Percentiles rank a stretch among this genome's conserved stretches.
Conservation (phyloP, 2,797 vertebrate species). For the Halcyon badia region DNA sequence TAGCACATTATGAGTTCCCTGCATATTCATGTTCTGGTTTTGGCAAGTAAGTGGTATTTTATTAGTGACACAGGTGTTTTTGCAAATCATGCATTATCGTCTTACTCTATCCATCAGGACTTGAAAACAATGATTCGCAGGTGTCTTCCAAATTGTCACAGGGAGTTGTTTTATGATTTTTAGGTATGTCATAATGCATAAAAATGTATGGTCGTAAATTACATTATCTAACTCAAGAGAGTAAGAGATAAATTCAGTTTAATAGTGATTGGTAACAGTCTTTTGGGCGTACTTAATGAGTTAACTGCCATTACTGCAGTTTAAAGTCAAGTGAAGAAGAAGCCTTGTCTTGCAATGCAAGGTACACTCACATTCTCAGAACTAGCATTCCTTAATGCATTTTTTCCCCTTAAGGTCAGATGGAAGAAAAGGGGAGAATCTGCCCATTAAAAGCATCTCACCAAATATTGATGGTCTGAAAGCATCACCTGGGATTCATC, state of each 20-base stretch:
- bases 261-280: background rate
- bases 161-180: background rate
- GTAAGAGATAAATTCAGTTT: background rate
- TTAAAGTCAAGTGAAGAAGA: constrained; percentile 22
- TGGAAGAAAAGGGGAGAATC: constrained; percentile 25
- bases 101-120: background rate
- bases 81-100: fast-evolving
- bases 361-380: background rate
- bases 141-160: background rate
- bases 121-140: background rate
- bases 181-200: background rate
- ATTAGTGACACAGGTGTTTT: background rate
- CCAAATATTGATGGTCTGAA: constrained; percentile 23
- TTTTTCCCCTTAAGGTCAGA: constrained; percentile 64
- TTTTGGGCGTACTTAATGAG: background rate
- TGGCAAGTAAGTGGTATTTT: background rate
- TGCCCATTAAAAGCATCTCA: constrained; percentile 37
- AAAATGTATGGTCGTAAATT: background rate
- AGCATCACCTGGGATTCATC: constrained; percentile 33
- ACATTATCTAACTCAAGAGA: background rate
- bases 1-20: background rate
- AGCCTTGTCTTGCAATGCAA: background rate
- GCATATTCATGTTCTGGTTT: background rate
- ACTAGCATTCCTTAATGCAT: constrained; percentile 43
- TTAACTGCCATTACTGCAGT: constrained; percentile 1